Conservation (phyloP, 2,113 vertebrate genomes). For the Mesitornis unicolor region DNA sequence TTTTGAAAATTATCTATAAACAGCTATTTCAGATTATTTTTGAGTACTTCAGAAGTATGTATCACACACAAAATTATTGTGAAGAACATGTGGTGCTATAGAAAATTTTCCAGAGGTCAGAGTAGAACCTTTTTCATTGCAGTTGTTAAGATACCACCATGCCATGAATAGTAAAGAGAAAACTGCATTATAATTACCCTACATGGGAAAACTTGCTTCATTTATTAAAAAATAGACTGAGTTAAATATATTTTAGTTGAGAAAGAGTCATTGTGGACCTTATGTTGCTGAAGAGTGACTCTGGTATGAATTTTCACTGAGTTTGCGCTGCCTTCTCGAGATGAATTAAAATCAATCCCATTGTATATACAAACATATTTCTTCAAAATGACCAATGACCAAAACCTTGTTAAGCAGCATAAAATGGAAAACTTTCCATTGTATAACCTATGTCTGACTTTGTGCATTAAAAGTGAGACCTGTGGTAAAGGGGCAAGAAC, state of each 20-base stretch:
- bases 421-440: background rate
- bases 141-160: background rate
- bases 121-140: background rate
- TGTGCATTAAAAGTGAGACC: background rate
- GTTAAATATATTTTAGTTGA: background rate
- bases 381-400: background rate
- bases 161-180: background rate
- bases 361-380: background rate
- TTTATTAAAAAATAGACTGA: background rate
- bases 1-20: background rate
- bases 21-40: background rate
- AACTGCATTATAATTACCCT: background rate
- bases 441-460: background rate
- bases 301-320: background rate
- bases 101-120: background rate
- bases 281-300: background rate
- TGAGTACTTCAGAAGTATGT: background rate
- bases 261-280: background rate
- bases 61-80: background rate
- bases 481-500: background rate
- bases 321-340: background rate
- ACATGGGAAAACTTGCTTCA: background rate
- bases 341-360: background rate
- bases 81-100: rapidly evolving
- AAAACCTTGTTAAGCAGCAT: background rate